Conservation (phyloP, 1,140 invertebrate species). For the Lasioglossum baleicum region DNA sequence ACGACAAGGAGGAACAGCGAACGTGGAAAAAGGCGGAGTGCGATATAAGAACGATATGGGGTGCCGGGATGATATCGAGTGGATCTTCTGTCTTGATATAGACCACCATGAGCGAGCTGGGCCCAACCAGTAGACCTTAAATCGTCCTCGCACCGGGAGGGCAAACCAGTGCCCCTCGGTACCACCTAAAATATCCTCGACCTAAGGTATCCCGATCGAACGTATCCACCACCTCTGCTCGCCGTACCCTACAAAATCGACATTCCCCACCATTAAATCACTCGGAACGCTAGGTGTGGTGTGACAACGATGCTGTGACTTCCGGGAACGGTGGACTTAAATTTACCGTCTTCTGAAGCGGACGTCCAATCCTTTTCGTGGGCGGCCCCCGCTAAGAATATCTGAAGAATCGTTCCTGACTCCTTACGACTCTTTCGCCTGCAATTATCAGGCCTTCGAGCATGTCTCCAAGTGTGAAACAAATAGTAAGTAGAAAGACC, state of each 20-base stretch:
- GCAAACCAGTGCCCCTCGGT: conserved; percentile 59
- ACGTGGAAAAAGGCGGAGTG: conserved; percentile 21
- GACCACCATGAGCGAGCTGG: conserved; percentile 71
- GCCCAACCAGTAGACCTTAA: conserved; percentile 69
- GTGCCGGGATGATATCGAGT: conserved; percentile 59
- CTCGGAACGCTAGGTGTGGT: conserved; percentile 14
- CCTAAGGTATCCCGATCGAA: conserved; percentile 67
- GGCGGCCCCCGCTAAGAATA: no score
- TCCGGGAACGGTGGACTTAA: conserved; percentile 19
- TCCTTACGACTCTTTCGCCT: no score
- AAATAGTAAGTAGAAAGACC: no score
- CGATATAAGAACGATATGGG: conserved; percentile 45
- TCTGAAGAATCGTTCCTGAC: no score
- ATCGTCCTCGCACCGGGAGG: conserved; percentile 72
- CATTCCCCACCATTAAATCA: conserved; percentile 47
- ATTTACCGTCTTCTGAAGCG: background rate
- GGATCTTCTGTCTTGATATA: conserved; percentile 70
- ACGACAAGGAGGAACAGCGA: conserved; percentile 16
- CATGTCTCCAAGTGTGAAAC: no score
- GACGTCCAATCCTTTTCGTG: background rate
- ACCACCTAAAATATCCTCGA: conserved; percentile 67
- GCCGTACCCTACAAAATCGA: conserved; percentile 42
- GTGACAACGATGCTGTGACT: conserved; percentile 43
- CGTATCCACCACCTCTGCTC: conserved; percentile 38
- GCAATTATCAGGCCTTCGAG: no score